These are phyloP conservation scores for Podarcis raffonei DNA, from an alignment of 2,113 vertebrate species.

Conservation along the genomic window DNA sequence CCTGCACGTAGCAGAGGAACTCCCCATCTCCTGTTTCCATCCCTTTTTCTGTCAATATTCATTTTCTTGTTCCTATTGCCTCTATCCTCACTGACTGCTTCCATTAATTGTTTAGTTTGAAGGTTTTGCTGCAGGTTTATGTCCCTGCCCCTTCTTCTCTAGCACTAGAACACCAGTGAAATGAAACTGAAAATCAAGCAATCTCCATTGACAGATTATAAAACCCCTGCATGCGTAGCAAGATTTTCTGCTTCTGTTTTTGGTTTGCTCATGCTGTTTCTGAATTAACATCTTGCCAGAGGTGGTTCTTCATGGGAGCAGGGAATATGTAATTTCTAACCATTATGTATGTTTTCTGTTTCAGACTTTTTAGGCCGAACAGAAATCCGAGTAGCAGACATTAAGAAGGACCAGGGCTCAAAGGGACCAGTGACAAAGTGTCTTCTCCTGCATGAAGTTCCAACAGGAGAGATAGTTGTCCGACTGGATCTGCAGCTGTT, in stretches of 20 bases:
- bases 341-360: constrained; percentile 57
- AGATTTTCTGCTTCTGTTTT: not conserved
- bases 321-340: constrained; percentile 40
- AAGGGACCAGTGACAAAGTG: constrained; percentile 98
- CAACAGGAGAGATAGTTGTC: constrained; percentile 98
- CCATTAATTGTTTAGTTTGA: not conserved
- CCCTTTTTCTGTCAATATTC: too few relatives aligned
- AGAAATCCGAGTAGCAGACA: constrained; percentile 97
- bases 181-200: not conserved
- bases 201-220: not conserved
- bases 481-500: constrained; percentile 96
- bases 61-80: too few relatives aligned
- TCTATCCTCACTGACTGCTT: not conserved
- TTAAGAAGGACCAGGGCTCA: constrained; percentile 98
- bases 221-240: not conserved
- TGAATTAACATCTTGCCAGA: not conserved
- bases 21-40: too few relatives aligned
- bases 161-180: not conserved
- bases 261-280: not conserved
- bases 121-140: not conserved
- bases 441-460: constrained; percentile 96
- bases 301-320: rapidly evolving
- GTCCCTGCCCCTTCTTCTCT: not conserved
- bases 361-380: constrained; percentile 97
- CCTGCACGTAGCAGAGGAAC: too few relatives aligned